Evolutionary conservation across 2,888 invertebrate species (phyloP), one percentile per base, ranked within the genome.

Genomic region (Ptychoptera albimana): DNA sequence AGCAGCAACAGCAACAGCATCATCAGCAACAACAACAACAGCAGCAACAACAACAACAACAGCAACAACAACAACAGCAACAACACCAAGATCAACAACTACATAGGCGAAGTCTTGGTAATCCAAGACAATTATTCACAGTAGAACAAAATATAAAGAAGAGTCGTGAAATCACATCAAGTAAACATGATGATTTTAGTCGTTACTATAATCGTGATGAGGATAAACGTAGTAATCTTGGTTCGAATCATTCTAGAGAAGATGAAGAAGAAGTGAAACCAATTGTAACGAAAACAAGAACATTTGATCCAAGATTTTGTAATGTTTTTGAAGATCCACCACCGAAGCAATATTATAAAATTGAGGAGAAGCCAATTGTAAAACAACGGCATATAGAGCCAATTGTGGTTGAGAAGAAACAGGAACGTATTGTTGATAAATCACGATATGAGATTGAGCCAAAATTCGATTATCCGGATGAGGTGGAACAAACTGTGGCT

Each of bases 191-290:
- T 15, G 39, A 40, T 15, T 44, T 39, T 29, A 38, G 14, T 14
- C 39, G 39, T 8, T 39, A 13, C 6, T n/a, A 15, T 42, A 34
- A 35, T 34, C 39, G 44, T 9, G 44, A 45, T 14, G 42, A 42
- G 2, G 42, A 40, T 9, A 30, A 43, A 30, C 23, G 23, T 23
- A 37, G 37, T 31, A 36, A 13, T 30, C 30, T 12, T 6, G 37
- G 15, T 29, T 37, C 37, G 11, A 30, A 11, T 14, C 36, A 37
- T 31, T 43, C 14, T 8, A 29, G 23, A 10, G 39, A 38, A 13
- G 42, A 58, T 12, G 64, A 65, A 50, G 64, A 64, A 48, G 42
- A 46, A 39, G 45, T 48, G 38, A 48, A 48, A 39, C 48, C 48
- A 14, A 42, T 39, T 29, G 29, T 48, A 16, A 37, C 38, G 23